Base-by-base conservation (phyloP, 1,140 invertebrate species). In the Hycleus phaleratus region DNA sequence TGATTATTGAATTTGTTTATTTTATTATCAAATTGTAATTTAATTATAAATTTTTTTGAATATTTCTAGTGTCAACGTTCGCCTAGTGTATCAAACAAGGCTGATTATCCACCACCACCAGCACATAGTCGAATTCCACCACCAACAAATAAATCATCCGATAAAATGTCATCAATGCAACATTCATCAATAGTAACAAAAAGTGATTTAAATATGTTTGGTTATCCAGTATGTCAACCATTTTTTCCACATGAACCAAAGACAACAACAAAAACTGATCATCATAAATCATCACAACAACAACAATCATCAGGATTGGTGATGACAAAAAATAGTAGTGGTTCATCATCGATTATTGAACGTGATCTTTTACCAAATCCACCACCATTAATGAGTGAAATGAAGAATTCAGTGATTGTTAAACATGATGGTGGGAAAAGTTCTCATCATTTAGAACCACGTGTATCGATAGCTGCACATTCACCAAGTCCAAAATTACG, bases 401-500 rank as follows among this genome's bases (percentile, higher is more conserved):
- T 82, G 59, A 88, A 87, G 66, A 87, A 81, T 68, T 86, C 85
- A 68, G 86, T 88, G 62, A 88, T 88, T 71, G 86, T 88, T 18
- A 87, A 88, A 73, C 86, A 88, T 70, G 85, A 88, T 59, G 81
- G 78, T 24, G 10, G 11, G 3, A 83, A 85, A 66, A 76, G 76
- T 38, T 74, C 81, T 52, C 74, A 76, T 58, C 78, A 79, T 65
- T 67, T 80, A 47, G 78, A 80, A 62, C 74, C 80, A 52, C 80
- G 84, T 61, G 77, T 80, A 54, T 77, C 79, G 7, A 69, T 73
- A 39, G 74, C 18, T 39, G 10, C 75, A 5, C 80, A 82, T 66
- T 85, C 85, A 48, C 81, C 83, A 8, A 79, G 79, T 67, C 80
- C 80, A 9, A 86, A 87, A 68, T 71, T 80, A 44, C 72, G 79